These are phyloP conservation scores for Diceros bicornis DNA, from an alignment of 2,797 vertebrate genomes.

Conservation along the genomic window DNA sequence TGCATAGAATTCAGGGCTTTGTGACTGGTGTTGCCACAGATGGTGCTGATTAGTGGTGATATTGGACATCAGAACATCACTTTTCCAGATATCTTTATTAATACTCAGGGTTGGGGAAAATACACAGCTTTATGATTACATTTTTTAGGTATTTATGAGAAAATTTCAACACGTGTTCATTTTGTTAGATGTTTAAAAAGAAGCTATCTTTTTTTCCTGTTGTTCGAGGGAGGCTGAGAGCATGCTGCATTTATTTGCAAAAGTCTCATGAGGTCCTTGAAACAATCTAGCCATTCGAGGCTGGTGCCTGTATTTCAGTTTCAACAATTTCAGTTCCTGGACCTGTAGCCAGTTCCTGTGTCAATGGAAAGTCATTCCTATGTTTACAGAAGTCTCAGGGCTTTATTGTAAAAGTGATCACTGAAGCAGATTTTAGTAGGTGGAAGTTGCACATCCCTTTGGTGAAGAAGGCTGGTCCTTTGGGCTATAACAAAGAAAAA, in stretches of 20 bases:
- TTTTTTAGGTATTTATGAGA: neutral
- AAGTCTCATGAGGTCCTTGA: neutral
- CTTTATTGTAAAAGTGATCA: slow-evolving; percentile 6
- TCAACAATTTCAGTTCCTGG: neutral
- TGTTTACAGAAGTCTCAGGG: slow-evolving; percentile 17
- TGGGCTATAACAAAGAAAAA: slow-evolving; percentile 21
- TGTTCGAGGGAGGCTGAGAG: neutral
- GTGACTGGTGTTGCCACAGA: neutral
- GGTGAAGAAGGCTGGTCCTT: neutral
- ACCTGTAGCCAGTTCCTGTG: neutral
- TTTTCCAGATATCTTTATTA: neutral
- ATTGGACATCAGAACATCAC: neutral
- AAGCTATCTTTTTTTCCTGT: neutral
- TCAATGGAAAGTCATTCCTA: neutral
- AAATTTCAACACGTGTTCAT: neutral
- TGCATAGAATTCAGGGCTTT: slow-evolving; percentile 21
- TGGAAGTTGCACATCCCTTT: neutral
- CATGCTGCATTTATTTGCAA: neutral
- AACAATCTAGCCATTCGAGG: neutral
- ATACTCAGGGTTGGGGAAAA: neutral
- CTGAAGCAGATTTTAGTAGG: slow-evolving; percentile 17
- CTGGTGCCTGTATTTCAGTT: neutral
- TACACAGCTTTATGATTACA: neutral
- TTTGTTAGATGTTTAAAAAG: slow-evolving; percentile 25
- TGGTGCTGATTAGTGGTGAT: neutral